A percentile compares a stretch with the other conserved stretches of the same genome.
Evolutionary conservation across 2,888 invertebrate species (phyloP).

Genomic region (Ophonus ardosiacus): DNA sequence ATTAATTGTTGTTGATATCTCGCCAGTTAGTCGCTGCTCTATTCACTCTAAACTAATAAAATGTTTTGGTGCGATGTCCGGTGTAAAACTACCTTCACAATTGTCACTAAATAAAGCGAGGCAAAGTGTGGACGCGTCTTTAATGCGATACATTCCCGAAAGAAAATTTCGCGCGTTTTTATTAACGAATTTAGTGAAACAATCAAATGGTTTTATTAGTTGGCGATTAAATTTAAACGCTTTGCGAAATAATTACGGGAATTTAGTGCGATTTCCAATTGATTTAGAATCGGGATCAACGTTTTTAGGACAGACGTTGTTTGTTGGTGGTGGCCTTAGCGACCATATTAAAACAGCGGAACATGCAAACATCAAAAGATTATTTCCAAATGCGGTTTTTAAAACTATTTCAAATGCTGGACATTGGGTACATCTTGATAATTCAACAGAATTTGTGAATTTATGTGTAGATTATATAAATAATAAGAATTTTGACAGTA

Average conservation of each 20-base stretch:
- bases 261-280: slow-evolving; percentile 82
- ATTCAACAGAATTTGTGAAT: slow-evolving; percentile 86
- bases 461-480: slow-evolving; percentile 6
- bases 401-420: slow-evolving; percentile 88
- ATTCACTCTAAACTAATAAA: neutral
- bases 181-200: slow-evolving; percentile 87
- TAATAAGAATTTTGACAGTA: neutral
- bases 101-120: slow-evolving; percentile 85
- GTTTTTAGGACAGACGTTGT: slow-evolving; percentile 86
- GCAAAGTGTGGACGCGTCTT: slow-evolving; percentile 81
- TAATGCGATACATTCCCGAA: slow-evolving; percentile 79
- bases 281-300: slow-evolving; percentile 74
- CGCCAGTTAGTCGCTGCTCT: slow-evolving; percentile 77
- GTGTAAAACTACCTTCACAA: slow-evolving; percentile 80
- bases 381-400: slow-evolving; percentile 86
- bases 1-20: slow-evolving; percentile 85
- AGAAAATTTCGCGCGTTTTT: slow-evolving; percentile 86
- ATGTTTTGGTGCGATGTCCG: slow-evolving; percentile 81
- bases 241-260: slow-evolving; percentile 82
- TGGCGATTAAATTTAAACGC: slow-evolving; percentile 91
- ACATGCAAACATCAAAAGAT: slow-evolving; percentile 80
- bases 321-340: slow-evolving; percentile 90
- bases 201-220: slow-evolving; percentile 75
- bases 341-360: slow-evolving; percentile 86
- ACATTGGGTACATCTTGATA: slow-evolving; percentile 96